These are phyloP conservation scores for Ameiurus melas DNA, from an alignment of 2,113 vertebrate genomes.

Conservation along the genomic window DNA sequence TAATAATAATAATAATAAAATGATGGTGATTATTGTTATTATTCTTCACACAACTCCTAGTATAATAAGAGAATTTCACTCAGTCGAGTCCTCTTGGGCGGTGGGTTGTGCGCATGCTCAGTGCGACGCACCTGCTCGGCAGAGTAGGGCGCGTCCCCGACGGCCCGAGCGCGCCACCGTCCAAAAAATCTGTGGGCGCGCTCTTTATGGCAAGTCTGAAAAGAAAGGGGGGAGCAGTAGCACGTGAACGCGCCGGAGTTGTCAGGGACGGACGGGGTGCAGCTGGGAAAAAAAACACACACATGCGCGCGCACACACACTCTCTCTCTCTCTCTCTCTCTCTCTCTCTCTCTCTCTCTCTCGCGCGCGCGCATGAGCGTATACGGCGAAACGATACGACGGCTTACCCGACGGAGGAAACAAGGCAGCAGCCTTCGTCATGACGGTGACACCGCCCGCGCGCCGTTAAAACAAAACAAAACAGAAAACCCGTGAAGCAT, in stretches of 20 bases:
- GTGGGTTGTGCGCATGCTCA: constrained; percentile 37
- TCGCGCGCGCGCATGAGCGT: constrained; percentile 21
- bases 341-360: constrained; percentile 16
- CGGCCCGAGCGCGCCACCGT: constrained; percentile 55
- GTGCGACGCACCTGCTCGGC: constrained; percentile 54
- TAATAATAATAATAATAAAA: neutral
- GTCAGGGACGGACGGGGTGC: constrained; percentile 61
- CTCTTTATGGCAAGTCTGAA: constrained; percentile 78
- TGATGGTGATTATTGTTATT: neutral
- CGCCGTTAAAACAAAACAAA: constrained; percentile 11
- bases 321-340: neutral
- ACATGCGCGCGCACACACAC: neutral
- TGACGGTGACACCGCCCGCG: constrained; percentile 35
- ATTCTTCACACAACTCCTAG: neutral
- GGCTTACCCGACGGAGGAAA: constrained; percentile 24
- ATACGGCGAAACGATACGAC: constrained; percentile 48
- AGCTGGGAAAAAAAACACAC: constrained; percentile 51
- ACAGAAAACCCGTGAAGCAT: constrained; percentile 23
- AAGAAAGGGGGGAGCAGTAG: constrained; percentile 52
- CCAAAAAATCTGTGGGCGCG: constrained; percentile 65
- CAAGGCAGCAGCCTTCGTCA: constrained; percentile 23
- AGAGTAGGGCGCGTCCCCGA: constrained; percentile 51
- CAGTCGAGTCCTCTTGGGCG: neutral
- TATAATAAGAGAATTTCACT: neutral
- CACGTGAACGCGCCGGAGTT: constrained; percentile 57